A percentile compares a stretch with the other conserved stretches of the same genome.
Conservation (phyloP, 2,888 invertebrate genomes). For the Patella caerulea region DNA sequence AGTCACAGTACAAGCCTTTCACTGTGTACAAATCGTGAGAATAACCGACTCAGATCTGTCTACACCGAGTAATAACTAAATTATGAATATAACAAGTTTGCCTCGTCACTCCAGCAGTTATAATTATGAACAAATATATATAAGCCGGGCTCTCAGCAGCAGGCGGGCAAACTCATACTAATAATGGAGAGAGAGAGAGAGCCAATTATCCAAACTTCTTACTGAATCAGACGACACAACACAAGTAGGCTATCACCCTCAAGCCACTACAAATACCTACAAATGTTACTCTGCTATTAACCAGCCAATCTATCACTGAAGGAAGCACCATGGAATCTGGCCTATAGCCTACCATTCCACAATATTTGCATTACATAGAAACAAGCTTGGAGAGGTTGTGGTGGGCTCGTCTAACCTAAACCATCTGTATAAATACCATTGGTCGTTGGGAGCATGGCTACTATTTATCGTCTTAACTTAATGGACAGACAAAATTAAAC, state of each 20-base stretch:
- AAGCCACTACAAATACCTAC: background rate
- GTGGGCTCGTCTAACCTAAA: background rate
- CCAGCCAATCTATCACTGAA: background rate
- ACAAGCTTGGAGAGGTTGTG: background rate
- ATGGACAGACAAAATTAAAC: too few species aligned
- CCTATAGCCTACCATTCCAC: slow-evolving; percentile 4
- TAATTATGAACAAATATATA: slow-evolving; percentile 2
- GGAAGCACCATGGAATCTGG: slow-evolving; percentile 5
- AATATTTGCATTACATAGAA: slow-evolving; percentile 10
- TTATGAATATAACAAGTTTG: too few species aligned
- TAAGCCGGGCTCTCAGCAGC: background rate
- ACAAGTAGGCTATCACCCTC: background rate
- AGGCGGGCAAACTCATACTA: background rate
- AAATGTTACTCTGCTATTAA: background rate
- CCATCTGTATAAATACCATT: slow-evolving; percentile 1
- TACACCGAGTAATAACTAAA: too few species aligned
- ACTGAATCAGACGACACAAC: too few species aligned
- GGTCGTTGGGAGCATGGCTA: background rate
- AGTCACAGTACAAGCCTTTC: too few species aligned
- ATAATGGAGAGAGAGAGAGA: too few species aligned
- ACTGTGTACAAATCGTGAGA: too few species aligned
- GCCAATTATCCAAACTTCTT: too few species aligned
- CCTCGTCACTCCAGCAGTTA: background rate
- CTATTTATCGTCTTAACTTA: too few species aligned
- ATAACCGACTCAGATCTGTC: too few species aligned